phyloP scores from a whole-genome alignment of 2,888 invertebrate species.

The Lithosia quadra region DNA sequence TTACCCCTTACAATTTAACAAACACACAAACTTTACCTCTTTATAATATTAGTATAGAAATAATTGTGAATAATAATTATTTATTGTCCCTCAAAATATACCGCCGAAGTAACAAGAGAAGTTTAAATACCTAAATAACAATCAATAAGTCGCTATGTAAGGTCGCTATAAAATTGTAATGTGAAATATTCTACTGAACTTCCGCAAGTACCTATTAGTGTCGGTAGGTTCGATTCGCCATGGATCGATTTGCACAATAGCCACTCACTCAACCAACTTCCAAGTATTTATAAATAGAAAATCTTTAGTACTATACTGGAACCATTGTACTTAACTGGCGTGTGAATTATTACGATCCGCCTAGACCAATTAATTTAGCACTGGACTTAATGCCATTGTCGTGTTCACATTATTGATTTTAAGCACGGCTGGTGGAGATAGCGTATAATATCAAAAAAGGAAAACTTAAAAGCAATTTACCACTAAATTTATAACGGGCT shows the following conservation, averaged over 20 bases:
- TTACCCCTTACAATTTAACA: no score
- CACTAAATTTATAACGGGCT: conserved; percentile 76
- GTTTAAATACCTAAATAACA: no score
- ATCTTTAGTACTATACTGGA: conserved; percentile 19
- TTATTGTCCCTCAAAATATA: no score
- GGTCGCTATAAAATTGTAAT: background rate
- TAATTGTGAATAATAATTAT: no score
- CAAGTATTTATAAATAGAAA: conserved; percentile 22
- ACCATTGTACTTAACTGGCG: conserved; percentile 19
- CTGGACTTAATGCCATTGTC: conserved; percentile 39
- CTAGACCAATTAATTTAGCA: conserved; percentile 45
- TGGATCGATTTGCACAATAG: conserved; percentile 15
- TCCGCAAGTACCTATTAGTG: conserved; percentile 6
- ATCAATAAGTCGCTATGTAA: background rate
- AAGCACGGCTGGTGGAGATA: conserved; percentile 33
- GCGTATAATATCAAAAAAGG: conserved; percentile 53
- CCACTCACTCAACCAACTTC: conserved; percentile 13
- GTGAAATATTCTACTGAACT: background rate
- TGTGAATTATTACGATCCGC: conserved; percentile 36
- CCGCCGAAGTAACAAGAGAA: background rate
- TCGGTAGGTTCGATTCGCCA: background rate
- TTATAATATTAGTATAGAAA: no score
- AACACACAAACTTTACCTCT: no score
- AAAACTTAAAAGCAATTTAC: conserved; percentile 63
- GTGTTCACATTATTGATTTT: conserved; percentile 51